A percentile compares a stretch with the other conserved stretches of the same genome.
Conservation (phyloP, 1,140 invertebrate genomes). For the Procambarus virginalis region DNA sequence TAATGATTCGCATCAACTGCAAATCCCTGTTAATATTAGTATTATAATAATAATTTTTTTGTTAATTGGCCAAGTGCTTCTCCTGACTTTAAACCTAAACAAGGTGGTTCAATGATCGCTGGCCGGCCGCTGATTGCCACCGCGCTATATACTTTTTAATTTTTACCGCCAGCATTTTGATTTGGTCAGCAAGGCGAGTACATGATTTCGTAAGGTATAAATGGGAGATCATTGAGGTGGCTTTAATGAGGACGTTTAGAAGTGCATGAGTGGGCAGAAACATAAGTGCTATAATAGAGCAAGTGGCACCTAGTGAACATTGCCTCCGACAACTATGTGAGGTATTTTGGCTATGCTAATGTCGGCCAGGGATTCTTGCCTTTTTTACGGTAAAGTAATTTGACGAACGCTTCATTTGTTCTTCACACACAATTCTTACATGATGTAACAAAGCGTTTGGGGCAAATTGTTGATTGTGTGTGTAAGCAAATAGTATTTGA, state of each 20-base stretch:
- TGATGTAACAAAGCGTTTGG: background rate
- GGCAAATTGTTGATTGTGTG: background rate
- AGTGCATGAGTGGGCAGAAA: background rate
- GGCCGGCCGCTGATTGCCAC: background rate
- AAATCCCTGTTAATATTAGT: background rate
- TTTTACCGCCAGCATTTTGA: background rate
- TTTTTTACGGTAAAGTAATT: conserved; percentile 14
- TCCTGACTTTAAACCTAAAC: conserved; percentile 35
- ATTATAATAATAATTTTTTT: background rate
- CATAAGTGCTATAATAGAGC: background rate
- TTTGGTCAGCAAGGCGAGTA: too few species aligned
- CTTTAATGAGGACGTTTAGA: background rate
- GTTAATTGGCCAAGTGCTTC: conserved; percentile 25
- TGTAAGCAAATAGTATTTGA: background rate
- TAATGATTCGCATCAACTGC: too few species aligned
- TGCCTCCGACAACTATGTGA: conserved; percentile 45
- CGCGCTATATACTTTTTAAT: background rate
- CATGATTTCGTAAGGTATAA: too few species aligned
- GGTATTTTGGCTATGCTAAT: conserved; percentile 58
- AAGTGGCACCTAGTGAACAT: background rate
- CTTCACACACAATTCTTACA: background rate
- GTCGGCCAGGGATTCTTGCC: conserved; percentile 22
- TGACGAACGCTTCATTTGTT: conserved; percentile 23
- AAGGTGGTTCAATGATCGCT: conserved; percentile 47
- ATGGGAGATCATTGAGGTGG: too few species aligned